These are phyloP conservation scores for Callaeas wilsoni DNA, from an alignment of 2,113 vertebrate species.

Conservation along the genomic window DNA sequence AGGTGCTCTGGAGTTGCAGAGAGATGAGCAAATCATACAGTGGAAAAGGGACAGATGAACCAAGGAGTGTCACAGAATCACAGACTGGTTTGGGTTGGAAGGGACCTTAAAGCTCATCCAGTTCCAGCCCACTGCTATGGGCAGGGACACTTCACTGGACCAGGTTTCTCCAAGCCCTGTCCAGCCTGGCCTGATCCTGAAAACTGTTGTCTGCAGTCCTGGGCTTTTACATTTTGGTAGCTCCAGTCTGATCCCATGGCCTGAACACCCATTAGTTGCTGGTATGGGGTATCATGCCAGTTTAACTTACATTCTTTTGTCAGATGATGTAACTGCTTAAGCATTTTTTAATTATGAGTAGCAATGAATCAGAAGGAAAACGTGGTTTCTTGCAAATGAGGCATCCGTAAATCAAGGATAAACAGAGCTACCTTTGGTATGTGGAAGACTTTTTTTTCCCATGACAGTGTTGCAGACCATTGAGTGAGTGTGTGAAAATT, in stretches of 20 bases:
- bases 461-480: not conserved
- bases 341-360: not conserved
- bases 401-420: not conserved
- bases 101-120: not conserved
- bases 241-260: not conserved
- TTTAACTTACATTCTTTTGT: not conserved
- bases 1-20: not conserved
- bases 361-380: not conserved
- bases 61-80: not conserved
- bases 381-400: not conserved
- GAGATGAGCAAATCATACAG: not conserved
- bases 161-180: not conserved
- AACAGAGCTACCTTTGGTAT: not conserved
- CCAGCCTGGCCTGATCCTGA: not conserved
- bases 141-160: not conserved
- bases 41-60: not conserved
- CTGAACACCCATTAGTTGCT: not conserved
- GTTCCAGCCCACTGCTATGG: not conserved
- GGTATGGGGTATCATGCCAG: not conserved
- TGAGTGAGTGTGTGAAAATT: not conserved
- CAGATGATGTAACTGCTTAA: not conserved
- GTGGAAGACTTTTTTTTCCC: not conserved
- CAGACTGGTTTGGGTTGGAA: not conserved
- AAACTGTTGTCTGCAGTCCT: not conserved
- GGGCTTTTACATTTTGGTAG: rapidly evolving